Base-by-base conservation (phyloP, 2,888 invertebrate genomes). In the Lasioglossum zephyrum region DNA sequence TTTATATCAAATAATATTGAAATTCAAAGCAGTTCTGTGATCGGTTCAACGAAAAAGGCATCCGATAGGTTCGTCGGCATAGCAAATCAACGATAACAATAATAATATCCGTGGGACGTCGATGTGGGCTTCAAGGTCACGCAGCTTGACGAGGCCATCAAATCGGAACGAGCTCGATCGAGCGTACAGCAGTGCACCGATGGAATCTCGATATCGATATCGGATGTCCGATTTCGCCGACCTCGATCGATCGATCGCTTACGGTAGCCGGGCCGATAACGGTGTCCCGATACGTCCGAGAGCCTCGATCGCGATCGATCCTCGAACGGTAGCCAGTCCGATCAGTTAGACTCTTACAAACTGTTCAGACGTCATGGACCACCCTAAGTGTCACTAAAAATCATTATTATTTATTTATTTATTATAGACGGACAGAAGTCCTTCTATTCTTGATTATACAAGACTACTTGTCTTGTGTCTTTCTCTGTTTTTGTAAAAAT, bases 181-280 rank as follows among this genome's bases (percentile, higher is more conserved):
- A 69, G 53, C 57, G 63, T 73, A 47, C 63, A 47, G 63, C 41
- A 41, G 66, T 39, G 26, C 73, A 36, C 81, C 57, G 79, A 70
- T 73, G 77, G 81, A 86, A 89, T 79, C 39, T 41, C 66, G 81
- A 73, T 70, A 70, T 75, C 81, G 78, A 84, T 86, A 89, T 85
- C 91, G 89, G 79, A 83, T 81, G 81, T 81, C 66, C 77, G 78
- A 86, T 79, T 89, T 88, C 88, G 73, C 87, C 82, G 90, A 85
- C 91, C 92, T 90, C 90, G 88, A 92, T 92, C 88, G 84, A 63
- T 63, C 63, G 66, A 86, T 87, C 89, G 79, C 86, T 88, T 87
- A 90, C 86, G 88, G 86, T 86, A 86, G 77, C 78, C 73, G 31
- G 26, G 26, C 66, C 79, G 79, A 85, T 90, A 90, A 90, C 90